Conservation (phyloP, 1,140 invertebrate genomes). For the Agraylea sexmaculata region DNA sequence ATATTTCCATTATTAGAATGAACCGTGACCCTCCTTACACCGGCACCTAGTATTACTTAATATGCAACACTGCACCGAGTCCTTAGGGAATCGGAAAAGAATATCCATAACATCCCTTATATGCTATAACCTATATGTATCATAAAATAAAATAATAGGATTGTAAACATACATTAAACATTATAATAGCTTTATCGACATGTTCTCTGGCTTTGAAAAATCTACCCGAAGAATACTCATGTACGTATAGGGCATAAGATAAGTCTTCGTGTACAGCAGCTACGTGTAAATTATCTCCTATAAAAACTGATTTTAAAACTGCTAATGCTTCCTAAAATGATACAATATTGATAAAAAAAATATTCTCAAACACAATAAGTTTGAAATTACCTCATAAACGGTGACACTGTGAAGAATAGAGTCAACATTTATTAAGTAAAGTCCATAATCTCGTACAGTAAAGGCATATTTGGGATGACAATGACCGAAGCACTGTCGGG, state of each 20-base stretch:
- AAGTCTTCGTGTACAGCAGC: slow-evolving; percentile 82
- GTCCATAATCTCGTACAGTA: slow-evolving; percentile 76
- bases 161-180: slow-evolving; percentile 47
- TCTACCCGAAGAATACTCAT: slow-evolving; percentile 79
- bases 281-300: slow-evolving; percentile 72
- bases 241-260: slow-evolving; percentile 83
- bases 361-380: not conserved
- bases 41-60: too few relatives aligned
- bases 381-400: slow-evolving; percentile 56
- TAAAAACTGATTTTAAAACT: slow-evolving; percentile 66
- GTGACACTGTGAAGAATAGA: slow-evolving; percentile 66
- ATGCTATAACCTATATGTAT: too few relatives aligned
- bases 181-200: slow-evolving; percentile 68
- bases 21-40: too few relatives aligned
- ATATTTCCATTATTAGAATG: too few relatives aligned
- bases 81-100: too few relatives aligned
- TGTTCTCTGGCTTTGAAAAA: slow-evolving; percentile 71
- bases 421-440: slow-evolving; percentile 84
- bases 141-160: too few relatives aligned
- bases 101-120: too few relatives aligned
- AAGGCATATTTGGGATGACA: slow-evolving; percentile 72
- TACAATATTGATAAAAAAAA: not conserved
- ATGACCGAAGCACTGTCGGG: slow-evolving; percentile 53
- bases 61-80: too few relatives aligned
- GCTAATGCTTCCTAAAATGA: slow-evolving; percentile 54